A percentile compares a stretch with the other conserved stretches of the same genome.
Evolutionary conservation across 1,140 invertebrate genomes (phyloP).

Genomic region (Diuraphis noxia): DNA sequence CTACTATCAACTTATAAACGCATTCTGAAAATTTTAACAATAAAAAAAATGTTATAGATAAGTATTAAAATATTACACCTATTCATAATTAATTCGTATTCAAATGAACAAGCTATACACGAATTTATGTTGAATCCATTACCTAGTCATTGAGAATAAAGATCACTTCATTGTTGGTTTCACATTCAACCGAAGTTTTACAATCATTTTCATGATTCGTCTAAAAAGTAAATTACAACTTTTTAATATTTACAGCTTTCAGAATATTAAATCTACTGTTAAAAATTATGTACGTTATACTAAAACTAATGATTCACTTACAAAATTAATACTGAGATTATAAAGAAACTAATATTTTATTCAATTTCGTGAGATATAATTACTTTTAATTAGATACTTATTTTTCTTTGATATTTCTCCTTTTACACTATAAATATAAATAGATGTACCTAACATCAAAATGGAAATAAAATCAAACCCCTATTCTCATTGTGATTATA

Average conservation of each 20-base stretch:
- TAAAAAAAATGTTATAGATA: background rate
- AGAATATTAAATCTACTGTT: background rate
- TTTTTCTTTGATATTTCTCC: background rate
- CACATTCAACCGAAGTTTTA: background rate
- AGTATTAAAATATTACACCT: background rate
- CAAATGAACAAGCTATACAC: background rate
- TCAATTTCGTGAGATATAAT: background rate
- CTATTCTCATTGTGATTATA: background rate
- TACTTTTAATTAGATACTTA: background rate
- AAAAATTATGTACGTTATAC: background rate
- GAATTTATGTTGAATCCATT: background rate
- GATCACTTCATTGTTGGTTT: background rate
- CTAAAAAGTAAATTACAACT: background rate
- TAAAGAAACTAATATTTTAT: background rate
- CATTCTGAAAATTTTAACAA: background rate
- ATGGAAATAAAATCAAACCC: no score
- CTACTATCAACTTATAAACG: background rate
- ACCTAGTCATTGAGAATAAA: background rate
- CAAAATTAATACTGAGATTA: no score
- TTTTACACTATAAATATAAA: conserved; percentile 18
- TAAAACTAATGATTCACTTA: background rate
- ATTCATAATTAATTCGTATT: conserved; percentile 10
- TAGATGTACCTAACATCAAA: background rate
- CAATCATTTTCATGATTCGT: background rate
- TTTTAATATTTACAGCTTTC: no score